Evolutionary conservation across 2,888 invertebrate genomes (phyloP), one percentile per base, ranked within the genome.

Genomic region (Amphipoea oculea): DNA sequence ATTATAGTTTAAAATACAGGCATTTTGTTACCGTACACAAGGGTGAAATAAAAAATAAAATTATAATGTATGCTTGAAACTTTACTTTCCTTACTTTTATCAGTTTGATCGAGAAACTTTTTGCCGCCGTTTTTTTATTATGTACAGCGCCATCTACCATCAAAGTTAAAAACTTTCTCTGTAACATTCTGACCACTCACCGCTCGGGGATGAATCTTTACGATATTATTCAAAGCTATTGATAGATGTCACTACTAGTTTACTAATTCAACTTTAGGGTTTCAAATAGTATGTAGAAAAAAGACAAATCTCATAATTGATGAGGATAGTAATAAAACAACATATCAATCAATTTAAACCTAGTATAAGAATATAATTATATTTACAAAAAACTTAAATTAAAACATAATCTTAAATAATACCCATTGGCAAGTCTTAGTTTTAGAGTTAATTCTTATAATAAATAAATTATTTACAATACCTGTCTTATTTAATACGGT

Each of bases 231-330:
- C 2, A 20, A 12, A 66, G 4, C n/a, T 20, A 23, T 23, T 62
- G 45, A 77, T 6, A 89, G 88, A 81, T 79, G 86, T 72, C 84
- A 62, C 65, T 57, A 85, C 67, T 14, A 65, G 76, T 77, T 45
- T 17, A 14, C 5, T 29, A 2, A 57, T 65, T 57, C 12, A 62
- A 36, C 14, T 45, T 4, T 12, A 20, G 0, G 14, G 14, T 5
- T 77, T 66, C 20, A 48, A 36, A 14, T 42, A 42, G 0, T n/a
- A 20, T 3, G 20, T 6, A 68, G 20, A 45, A 17, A 68, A 48
- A 69, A 40, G 17, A n/a, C 36, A 48, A 11, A 69, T 54, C 4
- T n/a, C 7, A 11, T 11, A 74, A n/a, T 36, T 12, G 23, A 4
- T 36, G 14, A 11, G 36, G 2, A n/a, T 11, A 14, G 17, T 20